These are phyloP conservation scores for Limonius californicus DNA, from an alignment of 1,140 invertebrate species.

Conservation along the genomic window DNA sequence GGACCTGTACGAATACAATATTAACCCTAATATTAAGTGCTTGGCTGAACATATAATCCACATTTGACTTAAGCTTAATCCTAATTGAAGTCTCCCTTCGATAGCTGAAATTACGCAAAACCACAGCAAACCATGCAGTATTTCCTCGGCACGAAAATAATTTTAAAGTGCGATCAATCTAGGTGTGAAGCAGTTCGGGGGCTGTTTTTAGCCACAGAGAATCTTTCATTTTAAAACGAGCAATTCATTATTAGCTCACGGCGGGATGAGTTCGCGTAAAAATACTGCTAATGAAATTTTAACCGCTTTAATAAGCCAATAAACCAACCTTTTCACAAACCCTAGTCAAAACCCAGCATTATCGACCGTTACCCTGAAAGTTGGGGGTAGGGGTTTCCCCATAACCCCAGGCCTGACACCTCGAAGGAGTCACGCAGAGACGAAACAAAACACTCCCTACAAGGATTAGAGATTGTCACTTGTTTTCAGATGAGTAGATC, in stretches of 20 bases:
- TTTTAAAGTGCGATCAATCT: no score
- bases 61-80: no score
- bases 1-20: no score
- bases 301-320: slow-evolving; percentile 14
- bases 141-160: no score
- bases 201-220: no score
- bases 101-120: no score
- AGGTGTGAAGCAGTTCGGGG: no score
- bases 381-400: slow-evolving; percentile 11
- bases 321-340: slow-evolving; percentile 13
- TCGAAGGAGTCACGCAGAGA: slow-evolving; percentile 34
- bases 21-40: no score
- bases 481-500: slow-evolving; percentile 35
- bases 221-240: background rate
- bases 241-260: background rate
- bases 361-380: slow-evolving; percentile 15
- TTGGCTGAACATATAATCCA: no score
- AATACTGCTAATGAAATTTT: background rate
- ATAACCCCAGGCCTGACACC: slow-evolving; percentile 33
- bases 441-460: slow-evolving; percentile 36
- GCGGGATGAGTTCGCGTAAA: background rate
- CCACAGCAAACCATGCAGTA: no score
- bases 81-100: no score
- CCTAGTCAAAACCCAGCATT: slow-evolving; percentile 17
- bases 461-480: slow-evolving; percentile 38